Evolutionary conservation across 2,888 invertebrate genomes (phyloP).

Genomic region (Entomobrya proxima): DNA sequence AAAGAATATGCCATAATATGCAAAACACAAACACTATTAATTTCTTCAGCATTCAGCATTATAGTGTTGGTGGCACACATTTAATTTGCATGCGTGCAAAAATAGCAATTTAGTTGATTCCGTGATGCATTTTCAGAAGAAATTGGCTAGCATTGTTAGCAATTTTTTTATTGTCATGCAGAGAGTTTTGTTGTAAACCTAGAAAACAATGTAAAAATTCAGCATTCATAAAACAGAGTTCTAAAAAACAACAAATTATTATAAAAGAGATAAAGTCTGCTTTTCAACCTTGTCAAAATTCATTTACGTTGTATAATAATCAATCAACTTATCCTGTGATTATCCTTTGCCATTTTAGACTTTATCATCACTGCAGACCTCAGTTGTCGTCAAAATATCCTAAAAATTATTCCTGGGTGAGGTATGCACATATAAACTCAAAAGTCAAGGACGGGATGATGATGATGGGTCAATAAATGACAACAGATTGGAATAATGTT

Average conservation of each 20-base stretch:
- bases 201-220: too few relatives aligned
- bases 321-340: conserved; percentile 57
- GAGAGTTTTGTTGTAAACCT: neutral
- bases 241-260: neutral
- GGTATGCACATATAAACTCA: neutral
- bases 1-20: too few relatives aligned
- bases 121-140: neutral
- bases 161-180: neutral
- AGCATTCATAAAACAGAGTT: neutral
- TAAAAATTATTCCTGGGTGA: neutral
- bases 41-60: too few relatives aligned
- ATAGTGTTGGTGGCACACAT: neutral
- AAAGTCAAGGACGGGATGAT: neutral
- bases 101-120: neutral
- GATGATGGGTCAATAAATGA: neutral
- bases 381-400: neutral
- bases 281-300: conserved; percentile 63
- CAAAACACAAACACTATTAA: too few relatives aligned
- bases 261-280: conserved; percentile 18
- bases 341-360: conserved; percentile 38
- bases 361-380: neutral
- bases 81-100: neutral
- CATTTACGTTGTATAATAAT: conserved; percentile 55
- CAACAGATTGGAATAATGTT: neutral
- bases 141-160: too few relatives aligned